Evolutionary conservation across 2,113 vertebrate species (phyloP).

Genomic region (Acrocephalus kingi): DNA sequence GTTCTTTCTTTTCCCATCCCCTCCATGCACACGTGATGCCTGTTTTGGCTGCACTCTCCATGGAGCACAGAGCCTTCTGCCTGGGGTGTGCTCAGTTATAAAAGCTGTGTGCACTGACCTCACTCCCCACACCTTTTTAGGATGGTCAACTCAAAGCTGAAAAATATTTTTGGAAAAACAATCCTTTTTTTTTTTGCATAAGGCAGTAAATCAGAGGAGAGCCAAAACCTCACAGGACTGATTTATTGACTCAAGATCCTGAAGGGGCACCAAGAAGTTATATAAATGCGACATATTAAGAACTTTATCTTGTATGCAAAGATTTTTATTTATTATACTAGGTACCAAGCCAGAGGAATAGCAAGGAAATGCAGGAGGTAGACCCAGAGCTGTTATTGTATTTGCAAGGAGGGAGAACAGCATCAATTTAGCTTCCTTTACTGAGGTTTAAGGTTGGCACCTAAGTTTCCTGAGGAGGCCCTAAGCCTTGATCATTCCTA

Average conservation of each 20-base stretch:
- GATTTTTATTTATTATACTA: background rate
- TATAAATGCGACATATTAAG: background rate
- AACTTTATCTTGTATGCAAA: background rate
- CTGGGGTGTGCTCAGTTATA: background rate
- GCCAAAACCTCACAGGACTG: background rate
- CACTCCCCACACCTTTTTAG: background rate
- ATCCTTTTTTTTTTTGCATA: background rate
- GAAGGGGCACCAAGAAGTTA: background rate
- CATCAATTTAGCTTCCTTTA: background rate
- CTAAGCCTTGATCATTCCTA: background rate
- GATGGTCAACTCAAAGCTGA: background rate
- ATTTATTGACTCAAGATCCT: background rate
- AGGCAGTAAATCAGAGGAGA: background rate
- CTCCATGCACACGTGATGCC: background rate
- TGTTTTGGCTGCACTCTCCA: background rate
- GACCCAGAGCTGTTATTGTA: background rate
- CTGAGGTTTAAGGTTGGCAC: background rate
- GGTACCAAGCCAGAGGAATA: background rate
- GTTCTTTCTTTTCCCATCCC: background rate
- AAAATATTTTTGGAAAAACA: background rate
- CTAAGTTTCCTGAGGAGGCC: background rate
- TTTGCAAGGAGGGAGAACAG: background rate
- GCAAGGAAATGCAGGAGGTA: background rate
- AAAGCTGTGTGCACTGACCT: background rate
- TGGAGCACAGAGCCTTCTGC: background rate